phyloP scores from a whole-genome alignment of 2,888 invertebrate species.

The Drosophila anceps region DNA sequence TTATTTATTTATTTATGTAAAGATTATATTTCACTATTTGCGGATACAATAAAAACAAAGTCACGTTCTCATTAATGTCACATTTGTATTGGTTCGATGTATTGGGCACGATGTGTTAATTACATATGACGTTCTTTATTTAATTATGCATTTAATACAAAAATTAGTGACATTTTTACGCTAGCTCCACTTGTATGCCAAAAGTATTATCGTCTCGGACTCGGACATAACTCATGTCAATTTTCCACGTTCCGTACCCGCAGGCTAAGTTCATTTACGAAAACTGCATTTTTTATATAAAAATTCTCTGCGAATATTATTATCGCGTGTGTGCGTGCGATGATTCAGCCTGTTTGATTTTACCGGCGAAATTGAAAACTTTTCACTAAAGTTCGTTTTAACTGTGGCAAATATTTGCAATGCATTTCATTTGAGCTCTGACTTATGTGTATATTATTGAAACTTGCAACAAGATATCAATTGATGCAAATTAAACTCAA shows the following conservation, averaged over 20 bases:
- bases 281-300: constrained; percentile 5
- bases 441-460: constrained; percentile 32
- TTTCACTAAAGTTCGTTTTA: constrained; percentile 13
- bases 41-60: constrained; percentile 63
- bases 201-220: constrained; percentile 48
- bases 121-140: constrained; percentile 66
- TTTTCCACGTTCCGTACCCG: constrained; percentile 42
- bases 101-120: constrained; percentile 56
- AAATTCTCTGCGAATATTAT: constrained; percentile 8
- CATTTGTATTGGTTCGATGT: constrained; percentile 34
- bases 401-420: background rate
- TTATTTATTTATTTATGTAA: constrained; percentile 32
- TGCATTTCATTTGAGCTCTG: constrained; percentile 17
- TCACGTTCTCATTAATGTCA: constrained; percentile 71
- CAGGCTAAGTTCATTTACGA: background rate
- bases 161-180: constrained; percentile 66
- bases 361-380: constrained; percentile 21
- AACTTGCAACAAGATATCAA: constrained; percentile 44
- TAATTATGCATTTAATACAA: constrained; percentile 55
- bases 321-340: background rate
- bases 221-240: constrained; percentile 27
- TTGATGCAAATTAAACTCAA: constrained; percentile 60
- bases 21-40: constrained; percentile 45
- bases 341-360: constrained; percentile 30
- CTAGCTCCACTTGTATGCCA: constrained; percentile 27